Evolutionary conservation across 2,113 vertebrate species (phyloP).

Genomic region (Piaya cayana): DNA sequence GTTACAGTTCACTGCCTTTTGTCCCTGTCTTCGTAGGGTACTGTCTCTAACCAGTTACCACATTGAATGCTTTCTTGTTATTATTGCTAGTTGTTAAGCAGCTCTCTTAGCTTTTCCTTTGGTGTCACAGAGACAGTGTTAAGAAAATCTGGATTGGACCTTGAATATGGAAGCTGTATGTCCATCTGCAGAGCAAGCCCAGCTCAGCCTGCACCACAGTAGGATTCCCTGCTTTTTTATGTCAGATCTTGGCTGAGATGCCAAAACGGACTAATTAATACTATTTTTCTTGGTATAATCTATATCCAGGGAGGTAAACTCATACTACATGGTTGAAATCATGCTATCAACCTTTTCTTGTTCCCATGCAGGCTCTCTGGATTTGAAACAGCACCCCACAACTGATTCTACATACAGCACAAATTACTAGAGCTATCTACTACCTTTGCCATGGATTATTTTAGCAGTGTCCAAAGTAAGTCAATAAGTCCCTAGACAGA

Average conservation of each 20-base stretch:
- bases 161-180: neutral
- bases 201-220: neutral
- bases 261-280: neutral
- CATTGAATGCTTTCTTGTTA: conserved; percentile 6
- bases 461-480: neutral
- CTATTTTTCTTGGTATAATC: neutral
- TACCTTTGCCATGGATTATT: neutral
- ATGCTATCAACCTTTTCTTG: neutral
- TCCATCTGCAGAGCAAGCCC: neutral
- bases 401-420: neutral
- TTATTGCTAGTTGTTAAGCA: neutral
- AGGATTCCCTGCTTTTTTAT: neutral
- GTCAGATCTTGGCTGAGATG: neutral
- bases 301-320: neutral
- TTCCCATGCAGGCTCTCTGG: neutral
- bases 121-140: neutral
- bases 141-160: neutral
- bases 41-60: conserved; percentile 30
- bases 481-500: neutral
- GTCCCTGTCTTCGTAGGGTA: conserved; percentile 26
- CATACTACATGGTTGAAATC: neutral
- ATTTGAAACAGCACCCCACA: neutral
- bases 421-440: neutral
- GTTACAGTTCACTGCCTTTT: conserved; percentile 55
- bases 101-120: neutral